These are phyloP conservation scores for Caenorhabditis brenneri DNA, from an alignment of 1,140 invertebrate species.

Conservation along the genomic window DNA sequence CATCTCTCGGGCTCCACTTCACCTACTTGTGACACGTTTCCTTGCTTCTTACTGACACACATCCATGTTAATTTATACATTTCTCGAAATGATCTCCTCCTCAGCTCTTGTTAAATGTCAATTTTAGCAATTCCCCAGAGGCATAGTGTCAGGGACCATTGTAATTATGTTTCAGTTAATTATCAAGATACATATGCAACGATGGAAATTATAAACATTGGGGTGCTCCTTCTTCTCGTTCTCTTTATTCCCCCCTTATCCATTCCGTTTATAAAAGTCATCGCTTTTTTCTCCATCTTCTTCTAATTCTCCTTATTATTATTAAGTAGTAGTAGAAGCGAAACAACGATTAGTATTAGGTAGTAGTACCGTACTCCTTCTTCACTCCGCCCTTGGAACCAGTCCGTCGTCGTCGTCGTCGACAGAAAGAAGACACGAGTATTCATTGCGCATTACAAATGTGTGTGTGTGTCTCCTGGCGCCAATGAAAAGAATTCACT, in stretches of 20 bases:
- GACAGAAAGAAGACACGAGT: slow-evolving; percentile 4
- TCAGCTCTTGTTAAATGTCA: slow-evolving; percentile 41
- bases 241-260: too few relatives aligned
- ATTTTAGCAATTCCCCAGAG: neutral
- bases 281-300: too few relatives aligned
- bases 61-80: slow-evolving; percentile 17
- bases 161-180: slow-evolving; percentile 43
- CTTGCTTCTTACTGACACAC: neutral
- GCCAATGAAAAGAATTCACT: slow-evolving; percentile 26
- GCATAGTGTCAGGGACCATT: neutral
- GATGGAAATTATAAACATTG: too few relatives aligned
- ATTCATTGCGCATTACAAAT: slow-evolving; percentile 37
- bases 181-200: slow-evolving; percentile 30
- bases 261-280: too few relatives aligned
- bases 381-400: neutral
- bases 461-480: neutral
- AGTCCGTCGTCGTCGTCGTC: neutral
- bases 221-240: too few relatives aligned
- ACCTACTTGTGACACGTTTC: neutral
- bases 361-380: neutral
- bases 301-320: neutral
- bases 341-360: slow-evolving; percentile 35
- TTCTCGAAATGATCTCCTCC: neutral
- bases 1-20: neutral
- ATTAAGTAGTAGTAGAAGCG: neutral